Base-by-base conservation (phyloP, 2,888 invertebrate genomes). In the Drosophila sordidula region DNA sequence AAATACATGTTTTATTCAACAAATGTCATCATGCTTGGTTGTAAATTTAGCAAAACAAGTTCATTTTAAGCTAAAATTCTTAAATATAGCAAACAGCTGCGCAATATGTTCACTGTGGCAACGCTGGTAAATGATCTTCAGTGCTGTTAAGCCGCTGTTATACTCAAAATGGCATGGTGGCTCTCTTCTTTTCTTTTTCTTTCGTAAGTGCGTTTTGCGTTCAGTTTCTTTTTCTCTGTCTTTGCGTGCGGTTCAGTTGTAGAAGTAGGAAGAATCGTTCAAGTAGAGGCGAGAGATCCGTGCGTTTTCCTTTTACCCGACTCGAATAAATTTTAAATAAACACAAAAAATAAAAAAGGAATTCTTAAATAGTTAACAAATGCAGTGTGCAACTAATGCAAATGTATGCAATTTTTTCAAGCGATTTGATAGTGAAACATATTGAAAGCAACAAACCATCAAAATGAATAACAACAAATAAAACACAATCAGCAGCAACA, bases 181-280 rank as follows among this genome's bases (percentile, higher is more conserved):
- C 59, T 72, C 71, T 75, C 63, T 56, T 44, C 59, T 29, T 71
- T 50, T 59, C 68, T 38, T 75, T 44, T 41, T 72, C 62, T 57
- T 75, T 75, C 22, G 56, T 41, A 46, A 67, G 54, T 82, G 42
- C 75, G 80, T 68, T 78, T 82, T 71, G 81, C 80, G 72, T 75
- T 90, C 83, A 90, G 90, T 90, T 90, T 89, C 81, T 87, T 90
- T 90, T 78, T 84, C 85, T 81, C 80, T 80, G 83, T 90, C 87
- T 83, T 80, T 82, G 78, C 84, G 85, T 85, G 83, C 89, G 90
- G 90, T 90, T 86, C 76, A 74, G 70, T 77, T 62, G 55, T 80
- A 84, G 84, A 68, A 84, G 61, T 80, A 84, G 79, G 74, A 69
- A 80, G 70, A 79, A 81, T 82, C 85, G 81, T 80, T 85, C 25